Evolutionary conservation across 2,113 vertebrate species (phyloP).

Genomic region (Acanthisitta chloris): DNA sequence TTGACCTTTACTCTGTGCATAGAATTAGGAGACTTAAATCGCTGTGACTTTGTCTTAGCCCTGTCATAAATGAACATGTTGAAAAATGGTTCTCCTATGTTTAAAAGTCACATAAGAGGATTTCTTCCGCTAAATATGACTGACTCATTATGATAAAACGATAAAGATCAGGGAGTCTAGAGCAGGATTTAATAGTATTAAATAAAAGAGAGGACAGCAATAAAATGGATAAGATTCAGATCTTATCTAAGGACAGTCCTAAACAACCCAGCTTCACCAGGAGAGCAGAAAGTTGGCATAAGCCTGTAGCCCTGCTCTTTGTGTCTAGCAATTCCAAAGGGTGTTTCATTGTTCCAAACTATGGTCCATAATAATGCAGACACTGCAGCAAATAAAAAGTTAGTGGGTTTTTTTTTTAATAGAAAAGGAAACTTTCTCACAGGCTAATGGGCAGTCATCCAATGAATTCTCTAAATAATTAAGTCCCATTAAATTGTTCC

Average conservation of each 20-base stretch:
- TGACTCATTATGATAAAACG: background rate
- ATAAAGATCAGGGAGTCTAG: background rate
- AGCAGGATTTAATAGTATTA: background rate
- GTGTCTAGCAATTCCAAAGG: background rate
- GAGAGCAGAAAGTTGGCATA: background rate
- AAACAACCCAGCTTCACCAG: background rate
- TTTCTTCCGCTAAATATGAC: background rate
- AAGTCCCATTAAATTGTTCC: background rate
- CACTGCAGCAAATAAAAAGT: background rate
- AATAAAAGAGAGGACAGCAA: background rate
- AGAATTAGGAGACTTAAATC: background rate
- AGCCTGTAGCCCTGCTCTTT: background rate
- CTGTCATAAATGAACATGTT: background rate
- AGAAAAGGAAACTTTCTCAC: background rate
- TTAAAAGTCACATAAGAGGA: background rate
- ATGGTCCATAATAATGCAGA: background rate
- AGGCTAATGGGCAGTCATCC: background rate
- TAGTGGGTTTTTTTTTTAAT: no score
- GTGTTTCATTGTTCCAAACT: background rate
- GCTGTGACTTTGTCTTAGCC: background rate
- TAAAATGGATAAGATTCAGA: background rate
- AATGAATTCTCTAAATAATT: background rate
- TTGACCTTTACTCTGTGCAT: background rate
- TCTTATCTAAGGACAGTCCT: background rate
- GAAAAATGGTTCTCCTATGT: background rate